Conservation (phyloP, 2,888 invertebrate species). For the Agrochola litura region DNA sequence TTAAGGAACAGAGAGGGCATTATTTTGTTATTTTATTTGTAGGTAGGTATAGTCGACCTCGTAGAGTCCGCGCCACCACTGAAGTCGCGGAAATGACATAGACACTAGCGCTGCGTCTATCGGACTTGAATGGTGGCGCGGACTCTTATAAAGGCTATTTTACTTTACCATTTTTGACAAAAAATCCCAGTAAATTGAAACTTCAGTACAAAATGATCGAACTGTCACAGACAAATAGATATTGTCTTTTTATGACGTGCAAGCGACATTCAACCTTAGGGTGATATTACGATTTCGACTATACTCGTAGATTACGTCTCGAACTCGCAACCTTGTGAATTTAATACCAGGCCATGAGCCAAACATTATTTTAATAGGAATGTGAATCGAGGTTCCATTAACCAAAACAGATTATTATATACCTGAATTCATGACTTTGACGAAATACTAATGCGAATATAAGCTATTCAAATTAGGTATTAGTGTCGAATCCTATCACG, state of each 20-base stretch:
- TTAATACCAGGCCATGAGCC: no score
- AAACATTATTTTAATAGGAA: not conserved
- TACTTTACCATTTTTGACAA: not conserved
- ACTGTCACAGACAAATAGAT: not conserved
- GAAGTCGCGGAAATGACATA: no score
- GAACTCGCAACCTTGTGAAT: not conserved
- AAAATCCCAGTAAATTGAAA: not conserved
- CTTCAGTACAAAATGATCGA: not conserved
- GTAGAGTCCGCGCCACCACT: no score
- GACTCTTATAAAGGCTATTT: no score
- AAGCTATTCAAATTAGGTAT: constrained; percentile 4
- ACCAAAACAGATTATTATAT: not conserved
- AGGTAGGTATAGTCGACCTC: no score
- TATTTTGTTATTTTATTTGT: not conserved
- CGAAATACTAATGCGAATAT: constrained; percentile 4
- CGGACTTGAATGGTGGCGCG: no score
- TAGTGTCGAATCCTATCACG: not conserved
- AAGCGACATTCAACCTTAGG: not conserved
- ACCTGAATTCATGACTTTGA: not conserved
- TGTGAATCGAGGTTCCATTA: not conserved
- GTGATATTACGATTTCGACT: not conserved
- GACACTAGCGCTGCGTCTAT: no score
- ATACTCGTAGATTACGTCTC: not conserved
- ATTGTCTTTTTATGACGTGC: not conserved
- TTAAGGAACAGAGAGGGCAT: not conserved